phyloP scores from a whole-genome alignment of 1,140 invertebrate species.

The Lucilia cuprina region DNA sequence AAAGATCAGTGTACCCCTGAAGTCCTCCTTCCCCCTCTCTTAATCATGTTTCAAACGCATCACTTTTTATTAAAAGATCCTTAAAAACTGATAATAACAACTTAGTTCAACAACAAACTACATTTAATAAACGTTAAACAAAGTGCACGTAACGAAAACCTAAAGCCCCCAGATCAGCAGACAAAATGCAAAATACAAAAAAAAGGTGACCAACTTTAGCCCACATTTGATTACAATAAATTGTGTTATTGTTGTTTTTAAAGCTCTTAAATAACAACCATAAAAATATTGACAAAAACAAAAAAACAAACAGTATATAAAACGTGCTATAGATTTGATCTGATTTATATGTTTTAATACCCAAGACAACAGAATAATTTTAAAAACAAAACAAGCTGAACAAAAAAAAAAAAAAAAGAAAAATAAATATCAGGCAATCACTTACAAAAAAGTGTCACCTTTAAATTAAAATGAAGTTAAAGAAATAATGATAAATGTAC shows the following conservation, averaged over 20 bases:
- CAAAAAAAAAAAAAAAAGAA: neutral
- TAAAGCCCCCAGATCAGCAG: neutral
- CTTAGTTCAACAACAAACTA: neutral
- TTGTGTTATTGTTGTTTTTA: neutral
- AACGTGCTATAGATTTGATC: slow-evolving; percentile 32
- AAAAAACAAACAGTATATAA: neutral
- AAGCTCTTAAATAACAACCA: neutral
- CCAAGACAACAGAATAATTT: neutral
- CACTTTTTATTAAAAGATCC: no score
- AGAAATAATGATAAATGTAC: neutral
- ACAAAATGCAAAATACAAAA: neutral
- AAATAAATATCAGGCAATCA: neutral
- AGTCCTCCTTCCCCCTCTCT: no score
- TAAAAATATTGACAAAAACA: neutral
- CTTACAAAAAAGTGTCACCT: slow-evolving; percentile 7
- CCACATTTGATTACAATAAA: slow-evolving; percentile 6
- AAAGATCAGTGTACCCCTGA: no score
- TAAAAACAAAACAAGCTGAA: neutral
- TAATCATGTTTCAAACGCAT: no score
- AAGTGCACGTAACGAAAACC: neutral
- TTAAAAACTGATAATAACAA: no score
- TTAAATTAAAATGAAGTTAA: neutral
- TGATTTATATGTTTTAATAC: neutral
- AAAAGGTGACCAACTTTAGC: slow-evolving; percentile 31
- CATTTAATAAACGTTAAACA: neutral